Percentiles rank a stretch among this genome's conserved stretches.
Conservation (phyloP, 2,888 invertebrate genomes). For the Catocala fraxini region DNA sequence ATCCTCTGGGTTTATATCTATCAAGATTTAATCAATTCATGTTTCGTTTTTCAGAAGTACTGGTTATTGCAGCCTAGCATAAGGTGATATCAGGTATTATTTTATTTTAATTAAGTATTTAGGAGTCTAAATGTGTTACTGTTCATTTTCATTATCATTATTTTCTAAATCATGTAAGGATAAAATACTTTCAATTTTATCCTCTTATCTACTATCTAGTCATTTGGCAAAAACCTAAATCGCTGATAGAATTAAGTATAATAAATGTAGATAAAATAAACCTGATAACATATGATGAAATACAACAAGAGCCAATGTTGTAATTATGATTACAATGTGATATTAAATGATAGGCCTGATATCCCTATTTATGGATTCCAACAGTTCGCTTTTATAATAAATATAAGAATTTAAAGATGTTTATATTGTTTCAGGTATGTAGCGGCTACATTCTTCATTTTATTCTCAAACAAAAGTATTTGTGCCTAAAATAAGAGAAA, state of each 20-base stretch:
- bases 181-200: too few relatives aligned
- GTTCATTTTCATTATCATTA: too few relatives aligned
- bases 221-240: too few relatives aligned
- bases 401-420: neutral
- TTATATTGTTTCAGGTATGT: conserved; percentile 9
- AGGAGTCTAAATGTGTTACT: too few relatives aligned
- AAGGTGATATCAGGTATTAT: too few relatives aligned
- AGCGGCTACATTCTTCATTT: neutral
- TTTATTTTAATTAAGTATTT: too few relatives aligned
- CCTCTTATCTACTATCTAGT: too few relatives aligned
- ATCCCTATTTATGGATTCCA: conserved; percentile 3
- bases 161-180: too few relatives aligned
- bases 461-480: too few relatives aligned
- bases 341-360: conserved; percentile 83
- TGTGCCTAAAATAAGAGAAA: too few relatives aligned
- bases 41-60: neutral
- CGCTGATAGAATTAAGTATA: too few relatives aligned
- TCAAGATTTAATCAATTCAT: neutral
- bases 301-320: conserved; percentile 79
- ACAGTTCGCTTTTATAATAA: neutral
- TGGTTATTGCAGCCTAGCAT: too few relatives aligned
- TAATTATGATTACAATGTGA: conserved; percentile 76
- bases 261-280: neutral
- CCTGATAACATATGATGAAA: conserved; percentile 64
- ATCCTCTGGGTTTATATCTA: neutral